Conservation (phyloP, 2,113 vertebrate species). For the Nesogale talazaci region DNA sequence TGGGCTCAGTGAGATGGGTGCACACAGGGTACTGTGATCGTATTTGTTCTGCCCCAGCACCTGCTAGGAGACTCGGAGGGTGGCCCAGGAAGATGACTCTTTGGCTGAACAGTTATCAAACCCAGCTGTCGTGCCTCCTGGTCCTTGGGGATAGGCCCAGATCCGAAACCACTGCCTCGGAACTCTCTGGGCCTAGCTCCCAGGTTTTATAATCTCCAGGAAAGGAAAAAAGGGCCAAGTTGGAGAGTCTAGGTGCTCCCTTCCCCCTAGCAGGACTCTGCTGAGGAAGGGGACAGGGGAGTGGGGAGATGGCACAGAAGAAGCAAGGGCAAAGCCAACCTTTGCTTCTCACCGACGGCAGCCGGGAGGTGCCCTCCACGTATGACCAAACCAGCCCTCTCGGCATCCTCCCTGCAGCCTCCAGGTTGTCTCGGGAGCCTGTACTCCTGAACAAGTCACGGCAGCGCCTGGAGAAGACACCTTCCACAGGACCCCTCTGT, state of each 20-base stretch:
- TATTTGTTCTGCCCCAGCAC: background rate
- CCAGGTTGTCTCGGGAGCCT: background rate
- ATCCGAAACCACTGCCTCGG: background rate
- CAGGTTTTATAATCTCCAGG: background rate
- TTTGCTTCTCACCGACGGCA: background rate
- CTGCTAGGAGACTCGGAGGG: background rate
- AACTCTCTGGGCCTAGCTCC: too few relatives aligned
- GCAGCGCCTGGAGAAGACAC: background rate
- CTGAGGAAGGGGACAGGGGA: background rate
- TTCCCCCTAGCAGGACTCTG: background rate
- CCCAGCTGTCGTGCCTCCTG: background rate
- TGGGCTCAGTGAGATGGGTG: background rate
- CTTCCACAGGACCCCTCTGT: background rate
- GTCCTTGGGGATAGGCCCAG: background rate
- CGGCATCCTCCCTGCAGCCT: background rate
- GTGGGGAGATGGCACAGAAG: background rate
- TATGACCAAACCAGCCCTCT: background rate
- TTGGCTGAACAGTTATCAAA: background rate
- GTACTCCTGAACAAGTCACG: background rate
- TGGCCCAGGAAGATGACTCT: background rate
- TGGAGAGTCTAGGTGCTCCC: background rate
- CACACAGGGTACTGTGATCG: too few relatives aligned
- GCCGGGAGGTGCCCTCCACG: background rate
- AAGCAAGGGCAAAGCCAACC: background rate
- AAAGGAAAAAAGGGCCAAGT: background rate